Base-by-base conservation (phyloP, 2,888 invertebrate species). In the Stenodera caucasica region DNA sequence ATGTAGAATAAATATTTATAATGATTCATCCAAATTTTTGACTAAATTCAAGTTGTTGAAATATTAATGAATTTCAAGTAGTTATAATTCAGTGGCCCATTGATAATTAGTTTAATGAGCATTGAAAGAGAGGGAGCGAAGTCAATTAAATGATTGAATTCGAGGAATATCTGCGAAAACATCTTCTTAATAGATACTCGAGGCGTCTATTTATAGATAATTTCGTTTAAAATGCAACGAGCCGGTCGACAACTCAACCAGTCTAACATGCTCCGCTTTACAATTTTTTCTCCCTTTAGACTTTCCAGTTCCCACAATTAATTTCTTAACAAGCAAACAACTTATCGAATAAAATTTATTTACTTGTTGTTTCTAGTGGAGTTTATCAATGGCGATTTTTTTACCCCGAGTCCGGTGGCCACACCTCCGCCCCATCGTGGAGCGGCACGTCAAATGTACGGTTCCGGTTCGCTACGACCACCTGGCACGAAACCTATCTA, bases 371-470 rank as follows among this genome's bases (percentile, higher is more conserved):
- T 55, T 61, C 11, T 40, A 64, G 63, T 37, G 26, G 49, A 29
- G 55, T 61, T 60, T 18, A 12, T 5, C 23, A 45, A 40, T 2
- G 58, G 56, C 14, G 60, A 61, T 12, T 49, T 69, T 18, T 54
- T 67, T 2, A 72, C 77, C 8, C 75, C 76, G 7, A 49, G 9
- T 58, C 72, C 75, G 6, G 66, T 76, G 45, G 74, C 78, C n/a
- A 83, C 84, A 57, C 81, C 83, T 1, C 83, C 83, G 0, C 70
- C 73, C 23, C 80, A 80, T 65, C 84, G 81, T 33, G 84, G 84
- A 73, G 78, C 85, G 71, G 80, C 84, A 65, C 79, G 85, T 29
- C 84, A 85, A 72, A 84, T 85, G 81, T 83, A 82, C 68, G 85
- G 85, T 50, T 84, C 85, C 8, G 84, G 84, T 54, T 82, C 82